phyloP scores from a whole-genome alignment of 1,140 invertebrate genomes.

The Lepidurus apus region DNA sequence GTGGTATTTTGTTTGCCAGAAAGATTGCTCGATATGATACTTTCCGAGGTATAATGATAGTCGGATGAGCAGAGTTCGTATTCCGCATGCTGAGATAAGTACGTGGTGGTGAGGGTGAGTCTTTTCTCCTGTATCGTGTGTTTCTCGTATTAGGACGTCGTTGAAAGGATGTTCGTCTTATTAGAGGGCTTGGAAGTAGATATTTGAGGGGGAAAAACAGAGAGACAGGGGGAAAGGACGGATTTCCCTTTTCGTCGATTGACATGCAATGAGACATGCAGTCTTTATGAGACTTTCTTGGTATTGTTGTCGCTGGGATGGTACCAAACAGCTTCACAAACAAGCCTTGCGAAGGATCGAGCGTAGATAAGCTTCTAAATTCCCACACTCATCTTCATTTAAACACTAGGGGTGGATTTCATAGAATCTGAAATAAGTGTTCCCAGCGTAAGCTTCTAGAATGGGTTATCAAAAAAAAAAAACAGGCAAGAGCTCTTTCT shows the following conservation, averaged over 20 bases:
- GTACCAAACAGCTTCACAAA: neutral
- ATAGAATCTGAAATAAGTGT: neutral
- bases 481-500: neutral
- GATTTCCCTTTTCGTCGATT: constrained; percentile 2
- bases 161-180: constrained; percentile 8
- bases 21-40: neutral
- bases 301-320: neutral
- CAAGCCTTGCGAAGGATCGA: neutral
- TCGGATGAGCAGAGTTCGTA: neutral
- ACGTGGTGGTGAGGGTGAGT: neutral
- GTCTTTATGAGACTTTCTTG: neutral
- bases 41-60: neutral
- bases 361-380: neutral
- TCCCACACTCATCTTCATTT: neutral
- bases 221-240: neutral
- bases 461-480: neutral
- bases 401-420: neutral
- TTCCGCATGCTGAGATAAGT: constrained; percentile 2
- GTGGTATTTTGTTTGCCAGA: too few relatives aligned
- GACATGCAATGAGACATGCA: neutral
- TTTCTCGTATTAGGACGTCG: neutral
- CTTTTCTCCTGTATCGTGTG: neutral
- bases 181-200: neutral
- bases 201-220: neutral
- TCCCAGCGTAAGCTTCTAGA: neutral